A percentile compares a stretch with the other conserved stretches of the same genome.
These are phyloP conservation scores for Tenebrio molitor DNA, from an alignment of 1,140 invertebrate genomes.

Conservation along the genomic window DNA sequence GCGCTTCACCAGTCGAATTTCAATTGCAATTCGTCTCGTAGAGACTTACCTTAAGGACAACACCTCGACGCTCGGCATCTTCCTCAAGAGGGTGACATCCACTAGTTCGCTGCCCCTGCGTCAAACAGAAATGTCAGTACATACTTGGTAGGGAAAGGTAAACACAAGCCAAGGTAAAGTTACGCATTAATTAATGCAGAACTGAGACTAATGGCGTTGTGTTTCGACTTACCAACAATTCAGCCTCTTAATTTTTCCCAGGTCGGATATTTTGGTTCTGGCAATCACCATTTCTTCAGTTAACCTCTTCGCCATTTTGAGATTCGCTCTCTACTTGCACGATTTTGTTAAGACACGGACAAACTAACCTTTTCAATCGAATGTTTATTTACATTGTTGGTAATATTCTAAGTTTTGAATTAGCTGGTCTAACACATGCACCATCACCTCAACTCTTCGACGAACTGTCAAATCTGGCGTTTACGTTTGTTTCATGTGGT, in stretches of 20 bases:
- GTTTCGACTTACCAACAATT: slow-evolving; percentile 94
- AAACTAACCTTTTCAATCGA: too few species aligned
- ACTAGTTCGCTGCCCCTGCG: slow-evolving; percentile 85
- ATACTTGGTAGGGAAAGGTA: slow-evolving; percentile 39
- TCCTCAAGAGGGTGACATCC: slow-evolving; percentile 81
- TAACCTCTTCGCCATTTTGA: slow-evolving; percentile 74
- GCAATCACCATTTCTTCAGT: slow-evolving; percentile 94
- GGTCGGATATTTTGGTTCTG: slow-evolving; percentile 87
- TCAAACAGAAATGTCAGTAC: too few species aligned
- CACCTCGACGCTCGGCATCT: slow-evolving; percentile 85
- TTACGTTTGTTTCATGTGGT: too few species aligned
- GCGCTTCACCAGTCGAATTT: neutral
- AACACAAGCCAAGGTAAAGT: neutral
- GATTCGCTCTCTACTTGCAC: too few species aligned
- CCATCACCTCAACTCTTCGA: too few species aligned
- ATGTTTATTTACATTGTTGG: too few species aligned
- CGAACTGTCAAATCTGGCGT: too few species aligned
- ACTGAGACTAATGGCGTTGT: too few species aligned
- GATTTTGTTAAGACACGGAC: too few species aligned
- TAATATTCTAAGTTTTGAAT: too few species aligned
- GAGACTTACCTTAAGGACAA: slow-evolving; percentile 80
- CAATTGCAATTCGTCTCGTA: neutral
- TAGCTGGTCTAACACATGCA: too few species aligned
- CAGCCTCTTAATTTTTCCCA: slow-evolving; percentile 85
- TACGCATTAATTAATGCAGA: too few species aligned